Percentiles rank a stretch among this genome's conserved stretches.
Evolutionary conservation across 2,113 vertebrate genomes (phyloP).

Genomic region (Capricornis sumatraensis): DNA sequence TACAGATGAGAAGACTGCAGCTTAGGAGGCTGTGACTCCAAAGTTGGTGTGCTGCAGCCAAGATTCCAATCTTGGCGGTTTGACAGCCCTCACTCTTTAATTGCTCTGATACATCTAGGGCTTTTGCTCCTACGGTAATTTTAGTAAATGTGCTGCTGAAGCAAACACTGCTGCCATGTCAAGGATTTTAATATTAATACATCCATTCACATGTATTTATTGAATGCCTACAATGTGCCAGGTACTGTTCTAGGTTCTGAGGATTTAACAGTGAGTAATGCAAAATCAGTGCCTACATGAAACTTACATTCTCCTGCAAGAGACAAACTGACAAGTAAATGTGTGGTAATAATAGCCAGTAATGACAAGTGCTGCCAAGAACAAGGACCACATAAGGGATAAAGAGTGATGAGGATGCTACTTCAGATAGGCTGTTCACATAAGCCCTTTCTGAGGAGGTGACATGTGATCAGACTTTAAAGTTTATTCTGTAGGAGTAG

Average conservation of each 20-base stretch:
- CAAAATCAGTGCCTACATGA: background rate
- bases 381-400: background rate
- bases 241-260: background rate
- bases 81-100: background rate
- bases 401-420: background rate
- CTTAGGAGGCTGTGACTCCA: background rate
- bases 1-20: background rate
- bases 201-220: background rate
- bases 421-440: background rate
- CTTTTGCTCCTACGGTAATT: background rate
- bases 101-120: background rate
- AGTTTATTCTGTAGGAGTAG: background rate
- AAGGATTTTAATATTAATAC: background rate
- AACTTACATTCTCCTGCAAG: background rate
- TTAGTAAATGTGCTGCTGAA: background rate
- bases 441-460: slow-evolving; percentile 7
- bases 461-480: background rate
- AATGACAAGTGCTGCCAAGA: background rate
- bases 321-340: background rate
- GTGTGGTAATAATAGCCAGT: background rate
- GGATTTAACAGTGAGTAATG: background rate
- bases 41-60: background rate
- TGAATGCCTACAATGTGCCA: background rate
- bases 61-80: background rate
- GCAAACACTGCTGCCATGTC: background rate